Conservation (phyloP, 2,113 vertebrate genomes). For the Trachemys scripta region DNA sequence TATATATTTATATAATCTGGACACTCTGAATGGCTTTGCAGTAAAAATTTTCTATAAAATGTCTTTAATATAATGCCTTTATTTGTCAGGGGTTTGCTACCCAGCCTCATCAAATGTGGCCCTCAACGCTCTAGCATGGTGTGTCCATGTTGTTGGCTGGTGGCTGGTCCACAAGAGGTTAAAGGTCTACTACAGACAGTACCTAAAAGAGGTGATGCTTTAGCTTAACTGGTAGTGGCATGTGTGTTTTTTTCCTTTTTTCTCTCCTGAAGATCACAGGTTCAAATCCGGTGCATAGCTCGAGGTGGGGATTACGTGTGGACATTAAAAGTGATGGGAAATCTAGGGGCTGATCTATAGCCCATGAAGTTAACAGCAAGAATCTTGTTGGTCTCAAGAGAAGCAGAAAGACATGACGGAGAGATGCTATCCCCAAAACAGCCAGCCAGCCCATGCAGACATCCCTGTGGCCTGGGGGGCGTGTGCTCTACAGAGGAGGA, state of each 20-base stretch:
- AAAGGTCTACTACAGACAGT: neutral
- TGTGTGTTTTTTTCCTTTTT: neutral
- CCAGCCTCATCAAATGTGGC: neutral
- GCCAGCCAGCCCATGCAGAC: no score
- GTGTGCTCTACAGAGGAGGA: no score
- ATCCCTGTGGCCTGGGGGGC: no score
- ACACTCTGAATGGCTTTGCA: neutral
- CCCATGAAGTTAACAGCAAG: neutral
- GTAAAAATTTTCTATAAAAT: neutral
- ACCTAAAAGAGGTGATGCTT: neutral
- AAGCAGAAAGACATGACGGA: neutral
- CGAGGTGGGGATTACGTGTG: neutral
- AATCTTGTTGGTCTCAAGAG: neutral
- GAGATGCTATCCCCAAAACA: neutral
- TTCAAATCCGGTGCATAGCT: neutral
- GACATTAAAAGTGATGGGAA: neutral
- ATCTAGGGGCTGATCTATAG: neutral
- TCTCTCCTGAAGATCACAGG: neutral
- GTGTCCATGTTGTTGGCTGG: neutral
- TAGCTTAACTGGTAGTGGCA: neutral
- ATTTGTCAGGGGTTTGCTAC: neutral
- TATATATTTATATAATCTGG: constrained; percentile 13
- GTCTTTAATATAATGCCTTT: neutral
- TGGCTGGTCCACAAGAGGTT: neutral
- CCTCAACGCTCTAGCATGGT: neutral